A percentile compares a stretch with the other conserved stretches of the same genome.
Evolutionary conservation across 2,888 invertebrate species (phyloP).

Genomic region (Oscheius onirici): DNA sequence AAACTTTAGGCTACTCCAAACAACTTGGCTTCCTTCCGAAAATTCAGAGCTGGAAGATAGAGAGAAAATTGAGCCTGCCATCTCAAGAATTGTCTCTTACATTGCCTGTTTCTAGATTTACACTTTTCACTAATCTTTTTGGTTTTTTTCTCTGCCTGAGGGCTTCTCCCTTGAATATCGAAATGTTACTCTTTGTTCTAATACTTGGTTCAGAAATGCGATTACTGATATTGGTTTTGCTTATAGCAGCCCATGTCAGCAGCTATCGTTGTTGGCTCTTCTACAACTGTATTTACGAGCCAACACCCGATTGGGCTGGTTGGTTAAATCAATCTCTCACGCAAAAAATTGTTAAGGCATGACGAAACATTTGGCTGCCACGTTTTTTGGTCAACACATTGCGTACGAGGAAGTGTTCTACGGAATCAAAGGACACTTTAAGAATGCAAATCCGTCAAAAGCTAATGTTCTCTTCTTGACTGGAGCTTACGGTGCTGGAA

Average conservation of each 20-base stretch:
- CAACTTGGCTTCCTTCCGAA: neutral
- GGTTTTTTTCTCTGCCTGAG: neutral
- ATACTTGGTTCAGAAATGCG: neutral
- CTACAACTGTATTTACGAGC: neutral
- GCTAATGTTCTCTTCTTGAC: neutral
- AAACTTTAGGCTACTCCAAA: neutral
- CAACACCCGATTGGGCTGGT: neutral
- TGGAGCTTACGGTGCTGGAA: neutral
- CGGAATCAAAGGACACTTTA: neutral
- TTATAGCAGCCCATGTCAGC: neutral
- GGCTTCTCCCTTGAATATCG: neutral
- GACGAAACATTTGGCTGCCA: neutral
- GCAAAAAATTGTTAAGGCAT: neutral
- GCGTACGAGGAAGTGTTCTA: neutral
- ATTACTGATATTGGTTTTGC: neutral
- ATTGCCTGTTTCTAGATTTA: neutral
- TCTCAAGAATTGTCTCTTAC: neutral
- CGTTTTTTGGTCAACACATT: neutral
- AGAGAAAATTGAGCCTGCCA: neutral
- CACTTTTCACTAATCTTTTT: neutral
- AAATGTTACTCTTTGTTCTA: neutral
- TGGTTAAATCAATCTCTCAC: neutral
- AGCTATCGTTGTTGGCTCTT: neutral
- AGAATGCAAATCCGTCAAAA: neutral
- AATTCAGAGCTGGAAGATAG: neutral